These are phyloP conservation scores for Enteromius mattozi DNA, from an alignment of 2,797 vertebrate genomes.

Conservation along the genomic window DNA sequence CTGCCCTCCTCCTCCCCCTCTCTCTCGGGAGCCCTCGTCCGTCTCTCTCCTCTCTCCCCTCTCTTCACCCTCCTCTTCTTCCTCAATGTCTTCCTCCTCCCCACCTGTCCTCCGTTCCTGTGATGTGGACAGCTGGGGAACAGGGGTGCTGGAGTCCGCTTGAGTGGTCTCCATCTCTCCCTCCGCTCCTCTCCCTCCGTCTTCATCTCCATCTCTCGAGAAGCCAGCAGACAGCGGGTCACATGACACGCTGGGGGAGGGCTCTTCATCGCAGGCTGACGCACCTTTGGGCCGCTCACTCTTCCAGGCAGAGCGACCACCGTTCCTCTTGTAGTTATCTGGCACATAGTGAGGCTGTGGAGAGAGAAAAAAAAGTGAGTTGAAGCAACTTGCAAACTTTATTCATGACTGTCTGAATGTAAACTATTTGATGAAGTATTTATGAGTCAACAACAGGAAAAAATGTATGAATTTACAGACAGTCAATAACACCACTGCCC, in stretches of 20 bases:
- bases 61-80: conserved; percentile 74
- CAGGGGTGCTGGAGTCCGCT: conserved; percentile 62
- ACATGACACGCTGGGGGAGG: conserved; percentile 75
- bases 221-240: conserved; percentile 76
- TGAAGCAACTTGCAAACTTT: not conserved
- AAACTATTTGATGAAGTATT: not conserved
- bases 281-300: conserved; percentile 87
- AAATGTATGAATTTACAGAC: not conserved
- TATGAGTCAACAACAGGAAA: not conserved
- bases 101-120: conserved; percentile 76
- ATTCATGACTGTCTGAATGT: no score
- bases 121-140: conserved; percentile 68
- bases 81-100: conserved; percentile 68
- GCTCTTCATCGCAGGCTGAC: conserved; percentile 83
- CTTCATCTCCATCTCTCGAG: conserved; percentile 66
- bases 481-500: not conserved
- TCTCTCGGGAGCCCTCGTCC: conserved; percentile 61
- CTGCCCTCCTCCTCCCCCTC: conserved; percentile 74
- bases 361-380: conserved; percentile 14
- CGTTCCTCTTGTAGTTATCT: conserved; percentile 98
- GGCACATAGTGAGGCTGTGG: conserved; percentile 95
- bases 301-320: conserved; percentile 96
- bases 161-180: conserved; percentile 61
- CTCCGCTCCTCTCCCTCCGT: conserved; percentile 53
- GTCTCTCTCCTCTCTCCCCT: conserved; percentile 69